Percentiles rank a stretch among this genome's conserved stretches.
Evolutionary conservation across 2,797 vertebrate genomes (phyloP).

Genomic region (Fratercula arctica): DNA sequence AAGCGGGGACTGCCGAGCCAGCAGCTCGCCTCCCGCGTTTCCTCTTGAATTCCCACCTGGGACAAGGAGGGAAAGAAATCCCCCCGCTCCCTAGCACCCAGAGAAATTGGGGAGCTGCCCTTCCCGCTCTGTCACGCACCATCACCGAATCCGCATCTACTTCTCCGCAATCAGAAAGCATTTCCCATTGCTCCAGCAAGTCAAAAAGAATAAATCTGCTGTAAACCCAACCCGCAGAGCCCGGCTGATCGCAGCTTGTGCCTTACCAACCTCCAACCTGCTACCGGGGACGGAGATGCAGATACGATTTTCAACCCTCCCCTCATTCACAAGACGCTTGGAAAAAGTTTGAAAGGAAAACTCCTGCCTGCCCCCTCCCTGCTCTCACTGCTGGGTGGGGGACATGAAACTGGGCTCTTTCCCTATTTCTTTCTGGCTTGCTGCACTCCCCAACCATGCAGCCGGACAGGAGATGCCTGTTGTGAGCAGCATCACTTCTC

Average conservation of each 20-base stretch:
- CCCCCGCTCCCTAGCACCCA: accelerated
- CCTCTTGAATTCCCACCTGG: neutral
- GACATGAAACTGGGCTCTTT: neutral
- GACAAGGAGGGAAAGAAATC: neutral
- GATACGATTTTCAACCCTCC: neutral
- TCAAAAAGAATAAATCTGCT: neutral
- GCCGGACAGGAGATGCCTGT: accelerated
- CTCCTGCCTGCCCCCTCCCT: neutral
- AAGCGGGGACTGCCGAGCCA: neutral
- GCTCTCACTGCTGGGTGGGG: neutral
- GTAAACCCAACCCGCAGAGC: neutral
- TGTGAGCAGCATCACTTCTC: neutral
- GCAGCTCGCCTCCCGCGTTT: neutral
- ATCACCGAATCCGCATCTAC: accelerated
- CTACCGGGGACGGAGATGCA: neutral
- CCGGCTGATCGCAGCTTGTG: neutral
- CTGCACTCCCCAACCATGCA: accelerated
- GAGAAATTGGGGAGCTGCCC: accelerated
- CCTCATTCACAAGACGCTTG: neutral
- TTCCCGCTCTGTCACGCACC: accelerated
- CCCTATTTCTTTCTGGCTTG: neutral
- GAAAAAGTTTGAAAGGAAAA: conserved; percentile 26
- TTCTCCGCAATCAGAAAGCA: accelerated
- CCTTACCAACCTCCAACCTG: neutral
- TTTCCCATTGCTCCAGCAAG: neutral